Conservation (phyloP, 2,888 invertebrate species). For the Xiphydria camelus region DNA sequence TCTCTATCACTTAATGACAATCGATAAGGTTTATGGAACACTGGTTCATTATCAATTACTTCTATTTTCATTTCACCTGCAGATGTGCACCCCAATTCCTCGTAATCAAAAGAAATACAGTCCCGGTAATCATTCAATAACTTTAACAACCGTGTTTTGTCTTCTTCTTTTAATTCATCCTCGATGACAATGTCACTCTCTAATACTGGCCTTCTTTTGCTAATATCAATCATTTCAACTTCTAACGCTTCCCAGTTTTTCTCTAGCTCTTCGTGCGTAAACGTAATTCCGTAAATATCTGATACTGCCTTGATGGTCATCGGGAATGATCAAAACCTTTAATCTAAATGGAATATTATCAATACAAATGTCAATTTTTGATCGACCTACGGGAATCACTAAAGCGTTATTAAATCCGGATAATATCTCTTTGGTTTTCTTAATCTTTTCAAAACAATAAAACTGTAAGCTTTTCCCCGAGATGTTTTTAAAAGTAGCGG, state of each 20-base stretch:
- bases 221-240: slow-evolving; percentile 2
- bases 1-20: slow-evolving; percentile 23
- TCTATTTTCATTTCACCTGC: slow-evolving; percentile 25
- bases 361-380: slow-evolving; percentile 14
- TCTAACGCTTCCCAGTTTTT: no score
- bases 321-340: slow-evolving; percentile 19
- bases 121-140: slow-evolving; percentile 10
- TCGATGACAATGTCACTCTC: slow-evolving; percentile 6
- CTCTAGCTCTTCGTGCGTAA: no score
- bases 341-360: slow-evolving; percentile 20
- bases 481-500: slow-evolving; percentile 11
- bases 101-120: slow-evolving; percentile 2
- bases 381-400: no score
- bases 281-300: slow-evolving; percentile 7
- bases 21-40: slow-evolving; percentile 25
- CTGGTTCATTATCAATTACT: slow-evolving; percentile 16
- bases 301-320: slow-evolving; percentile 16
- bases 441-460: slow-evolving; percentile 20
- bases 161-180: background rate
- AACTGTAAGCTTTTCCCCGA: slow-evolving; percentile 16
- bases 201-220: slow-evolving; percentile 2
- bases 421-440: no score
- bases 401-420: no score
- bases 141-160: background rate
- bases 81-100: slow-evolving; percentile 8